These are phyloP conservation scores for Festucalex cinctus DNA, from an alignment of 2,113 vertebrate species.

Conservation along the genomic window DNA sequence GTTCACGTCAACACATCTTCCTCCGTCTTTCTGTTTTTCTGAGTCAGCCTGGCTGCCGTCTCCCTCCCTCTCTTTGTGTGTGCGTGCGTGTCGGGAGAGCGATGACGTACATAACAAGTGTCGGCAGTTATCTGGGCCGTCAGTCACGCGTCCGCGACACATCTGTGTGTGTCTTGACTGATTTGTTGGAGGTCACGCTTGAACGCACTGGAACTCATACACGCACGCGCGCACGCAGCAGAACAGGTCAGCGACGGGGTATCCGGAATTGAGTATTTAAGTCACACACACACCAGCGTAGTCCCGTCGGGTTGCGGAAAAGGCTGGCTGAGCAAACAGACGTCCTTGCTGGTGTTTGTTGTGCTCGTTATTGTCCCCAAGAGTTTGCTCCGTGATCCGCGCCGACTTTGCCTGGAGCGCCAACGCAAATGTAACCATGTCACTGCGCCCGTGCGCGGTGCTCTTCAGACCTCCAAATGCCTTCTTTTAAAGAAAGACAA, in stretches of 20 bases:
- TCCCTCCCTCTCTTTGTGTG: conserved; percentile 12
- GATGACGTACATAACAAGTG: conserved; percentile 51
- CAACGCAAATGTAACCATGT: conserved; percentile 11
- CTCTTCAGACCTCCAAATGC: not conserved
- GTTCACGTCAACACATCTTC: conserved; percentile 40
- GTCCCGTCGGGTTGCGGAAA: conserved; percentile 43
- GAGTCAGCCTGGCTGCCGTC: conserved; percentile 32
- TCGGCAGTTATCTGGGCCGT: conserved; percentile 53
- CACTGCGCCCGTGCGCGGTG: not conserved
- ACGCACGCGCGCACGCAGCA: conserved; percentile 15
- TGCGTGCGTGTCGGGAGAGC: conserved; percentile 22
- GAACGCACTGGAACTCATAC: conserved; percentile 14
- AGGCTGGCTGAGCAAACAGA: conserved; percentile 56
- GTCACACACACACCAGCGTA: conserved; percentile 25
- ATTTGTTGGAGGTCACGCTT: conserved; percentile 47
- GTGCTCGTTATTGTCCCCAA: conserved; percentile 46
- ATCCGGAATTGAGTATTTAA: conserved; percentile 30
- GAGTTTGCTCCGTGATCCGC: conserved; percentile 58
- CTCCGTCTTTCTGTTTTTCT: conserved; percentile 36
- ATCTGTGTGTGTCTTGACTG: conserved; percentile 44
- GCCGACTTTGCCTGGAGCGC: conserved; percentile 46
- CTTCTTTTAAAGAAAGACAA: not conserved
- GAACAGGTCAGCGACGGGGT: conserved; percentile 36
- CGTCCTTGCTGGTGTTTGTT: conserved; percentile 39
- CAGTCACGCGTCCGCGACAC: conserved; percentile 56